Conservation (phyloP, 2,797 vertebrate genomes). For the Merluccius polli region DNA sequence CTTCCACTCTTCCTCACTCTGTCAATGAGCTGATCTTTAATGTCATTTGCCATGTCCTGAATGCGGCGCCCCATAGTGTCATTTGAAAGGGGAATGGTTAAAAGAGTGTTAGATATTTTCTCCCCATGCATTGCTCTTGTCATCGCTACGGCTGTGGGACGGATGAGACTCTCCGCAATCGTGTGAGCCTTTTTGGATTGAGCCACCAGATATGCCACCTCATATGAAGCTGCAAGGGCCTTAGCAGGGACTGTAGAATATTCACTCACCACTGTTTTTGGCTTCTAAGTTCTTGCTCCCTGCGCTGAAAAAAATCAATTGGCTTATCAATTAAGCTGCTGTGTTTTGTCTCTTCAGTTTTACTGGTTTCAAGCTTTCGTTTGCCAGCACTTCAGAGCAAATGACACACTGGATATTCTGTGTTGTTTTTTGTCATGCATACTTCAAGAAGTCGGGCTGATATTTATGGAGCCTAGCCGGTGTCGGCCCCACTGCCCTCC, state of each 20-base stretch:
- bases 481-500: not conserved
- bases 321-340: not conserved
- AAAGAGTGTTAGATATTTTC: not conserved
- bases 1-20: conserved; percentile 5
- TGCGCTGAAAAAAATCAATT: not conserved
- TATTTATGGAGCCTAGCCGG: not conserved
- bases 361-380: fast-evolving
- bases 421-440: not conserved
- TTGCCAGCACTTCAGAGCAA: not conserved
- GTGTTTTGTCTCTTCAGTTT: conserved; percentile 1
- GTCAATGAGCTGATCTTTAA: not conserved
- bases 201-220: not conserved
- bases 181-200: not conserved
- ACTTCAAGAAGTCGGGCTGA: not conserved
- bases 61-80: not conserved
- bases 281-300: not conserved
- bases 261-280: not conserved
- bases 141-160: not conserved
- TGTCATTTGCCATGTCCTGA: not conserved
- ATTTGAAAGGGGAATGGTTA: not conserved
- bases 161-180: not conserved
- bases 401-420: conserved; percentile 1
- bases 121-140: not conserved
- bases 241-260: conserved; percentile 1
- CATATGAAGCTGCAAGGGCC: not conserved